Evolutionary conservation across 2,888 invertebrate species (phyloP).

Genomic region (Heptascelio sp.): DNA sequence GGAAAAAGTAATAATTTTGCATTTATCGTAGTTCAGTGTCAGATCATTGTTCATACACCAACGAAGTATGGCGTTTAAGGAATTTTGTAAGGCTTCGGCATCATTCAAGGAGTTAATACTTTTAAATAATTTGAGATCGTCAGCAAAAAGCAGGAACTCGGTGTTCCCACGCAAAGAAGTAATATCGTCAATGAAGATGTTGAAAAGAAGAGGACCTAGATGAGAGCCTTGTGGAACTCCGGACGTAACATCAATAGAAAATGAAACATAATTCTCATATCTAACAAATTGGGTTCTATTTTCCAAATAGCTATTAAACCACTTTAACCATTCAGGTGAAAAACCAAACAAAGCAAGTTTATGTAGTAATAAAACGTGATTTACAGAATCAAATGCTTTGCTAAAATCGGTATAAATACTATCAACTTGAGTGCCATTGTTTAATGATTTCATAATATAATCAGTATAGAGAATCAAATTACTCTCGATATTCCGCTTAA

Average conservation of each 20-base stretch:
- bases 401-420: neutral
- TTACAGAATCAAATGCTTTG: neutral
- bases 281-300: neutral
- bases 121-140: neutral
- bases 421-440: no score
- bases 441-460: no score
- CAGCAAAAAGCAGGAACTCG: neutral
- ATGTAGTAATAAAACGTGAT: neutral
- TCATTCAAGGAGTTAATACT: neutral
- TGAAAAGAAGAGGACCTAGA: neutral
- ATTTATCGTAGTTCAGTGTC: neutral
- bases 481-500: no score
- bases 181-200: neutral
- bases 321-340: no score
- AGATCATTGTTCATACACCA: neutral
- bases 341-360: neutral
- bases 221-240: neutral
- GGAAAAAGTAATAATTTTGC: neutral
- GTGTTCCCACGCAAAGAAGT: neutral
- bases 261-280: neutral
- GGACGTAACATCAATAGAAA: neutral
- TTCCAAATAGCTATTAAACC: no score
- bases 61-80: no score
- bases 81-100: no score
- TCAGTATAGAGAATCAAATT: no score